Base-by-base conservation (phyloP, 2,888 invertebrate genomes). In the Andrena camellia region DNA sequence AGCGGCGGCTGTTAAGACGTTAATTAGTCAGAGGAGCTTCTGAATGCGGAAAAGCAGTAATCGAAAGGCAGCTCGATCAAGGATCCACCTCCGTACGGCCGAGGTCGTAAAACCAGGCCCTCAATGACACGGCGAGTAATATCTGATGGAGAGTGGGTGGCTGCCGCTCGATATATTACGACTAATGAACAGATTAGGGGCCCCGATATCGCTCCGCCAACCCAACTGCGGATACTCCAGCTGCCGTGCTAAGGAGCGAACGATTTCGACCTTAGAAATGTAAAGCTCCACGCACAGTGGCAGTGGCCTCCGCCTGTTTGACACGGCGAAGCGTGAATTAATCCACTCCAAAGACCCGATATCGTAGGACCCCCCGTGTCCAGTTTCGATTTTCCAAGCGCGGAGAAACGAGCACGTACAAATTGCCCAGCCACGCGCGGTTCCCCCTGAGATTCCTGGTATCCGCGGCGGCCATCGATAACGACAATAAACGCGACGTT, bases 121-220 rank as follows among this genome's bases (percentile, higher is more conserved):
- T 1, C 87, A 89, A 88, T 90, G 90, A 86, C 85, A 74, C 62
- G 60, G 89, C 86, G 64, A 54, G 72, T 78, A 80, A 86, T 83
- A 85, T 86, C 78, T 85, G 86, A 86, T 91, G 87, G 88, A 87
- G 91, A 81, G 88, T 88, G 91, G 90, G 89, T 91, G 90, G 90
- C 85, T 90, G 88, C 81, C 33, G 23, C n/a, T 87, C 87, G 88
- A 90, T 90, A 90, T 92, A 92, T 92, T 92, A 92, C 89, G 90
- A 91, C 91, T 92, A 92, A 92, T 92, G 91, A 92, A 92, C 89
- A 90, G 92, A 92, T 92, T 86, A 89, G 86, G 88, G 87, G 79
- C 81, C 59, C 89, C 69, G 92, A 91, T 91, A 92, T 83, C 76
- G 76, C 52, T 69, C 57, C 77, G 54, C 31, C 62, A 60, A 13